Evolutionary conservation across 2,888 invertebrate genomes (phyloP).

Genomic region (Eudasyphora cyanicolor): DNA sequence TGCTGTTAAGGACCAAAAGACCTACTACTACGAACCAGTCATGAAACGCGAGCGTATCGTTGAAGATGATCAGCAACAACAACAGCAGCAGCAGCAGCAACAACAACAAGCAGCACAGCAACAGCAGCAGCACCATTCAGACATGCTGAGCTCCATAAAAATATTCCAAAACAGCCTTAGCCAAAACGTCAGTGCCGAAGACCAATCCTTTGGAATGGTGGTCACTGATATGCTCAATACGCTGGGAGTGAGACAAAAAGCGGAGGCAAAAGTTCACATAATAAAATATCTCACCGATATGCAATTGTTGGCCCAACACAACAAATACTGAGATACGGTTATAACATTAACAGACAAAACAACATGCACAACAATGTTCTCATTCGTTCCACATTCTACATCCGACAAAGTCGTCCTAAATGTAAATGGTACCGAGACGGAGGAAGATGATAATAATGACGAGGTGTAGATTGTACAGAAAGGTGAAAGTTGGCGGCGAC

Average conservation of each 20-base stretch:
- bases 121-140: constrained; percentile 71
- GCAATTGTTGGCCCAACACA: constrained; percentile 77
- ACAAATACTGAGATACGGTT: constrained; percentile 73
- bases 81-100: constrained; percentile 58
- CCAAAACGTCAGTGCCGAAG: constrained; percentile 77
- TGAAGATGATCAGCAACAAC: constrained; percentile 71
- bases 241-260: constrained; percentile 76
- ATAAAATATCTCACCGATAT: constrained; percentile 77
- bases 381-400: constrained; percentile 47
- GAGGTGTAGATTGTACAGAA: constrained; percentile 13
- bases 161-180: constrained; percentile 77
- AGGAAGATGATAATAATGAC: constrained; percentile 33
- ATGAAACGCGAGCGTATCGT: constrained; percentile 75
- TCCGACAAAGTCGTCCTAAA: constrained; percentile 4
- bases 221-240: constrained; percentile 77
- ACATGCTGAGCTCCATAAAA: constrained; percentile 77
- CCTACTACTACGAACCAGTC: constrained; percentile 77
- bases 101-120: constrained; percentile 47
- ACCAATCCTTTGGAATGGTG: constrained; percentile 77
- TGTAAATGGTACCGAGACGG: constrained; percentile 14
- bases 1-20: constrained; percentile 75
- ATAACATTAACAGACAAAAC: constrained; percentile 60
- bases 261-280: constrained; percentile 77
- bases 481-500: constrained; percentile 45
- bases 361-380: constrained; percentile 56